Evolutionary conservation across 2,113 vertebrate genomes (phyloP).

Genomic region (Serilophus lunatus): DNA sequence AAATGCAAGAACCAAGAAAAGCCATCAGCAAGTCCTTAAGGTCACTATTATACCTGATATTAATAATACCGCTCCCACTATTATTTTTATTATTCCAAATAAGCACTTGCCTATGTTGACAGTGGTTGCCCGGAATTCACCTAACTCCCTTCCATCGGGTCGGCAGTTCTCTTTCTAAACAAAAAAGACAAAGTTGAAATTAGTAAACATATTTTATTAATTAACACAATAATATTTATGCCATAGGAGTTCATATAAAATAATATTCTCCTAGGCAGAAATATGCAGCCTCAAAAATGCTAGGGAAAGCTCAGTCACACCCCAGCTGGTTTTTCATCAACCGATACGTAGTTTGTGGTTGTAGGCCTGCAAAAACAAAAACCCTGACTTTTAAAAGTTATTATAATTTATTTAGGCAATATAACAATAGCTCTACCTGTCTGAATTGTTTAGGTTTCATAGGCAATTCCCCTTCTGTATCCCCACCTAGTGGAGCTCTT

Average conservation of each 20-base stretch:
- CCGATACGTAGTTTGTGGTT: rapidly evolving
- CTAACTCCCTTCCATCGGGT: conserved; percentile 91
- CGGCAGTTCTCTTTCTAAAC: conserved; percentile 94
- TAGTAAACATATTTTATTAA: not conserved
- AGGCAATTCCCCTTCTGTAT: not conserved
- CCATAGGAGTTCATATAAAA: not conserved
- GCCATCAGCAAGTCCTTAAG: not conserved
- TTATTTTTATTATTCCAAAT: not conserved
- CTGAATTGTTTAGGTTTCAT: not conserved
- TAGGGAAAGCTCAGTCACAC: not conserved
- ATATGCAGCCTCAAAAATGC: not conserved
- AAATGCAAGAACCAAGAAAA: not conserved
- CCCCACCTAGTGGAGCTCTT: not conserved
- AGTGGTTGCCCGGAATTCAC: conserved; percentile 93
- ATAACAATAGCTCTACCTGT: not conserved
- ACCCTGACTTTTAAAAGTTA: not conserved
- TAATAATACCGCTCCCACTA: not conserved
- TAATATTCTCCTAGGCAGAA: not conserved
- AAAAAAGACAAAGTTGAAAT: not conserved
- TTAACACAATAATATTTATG: not conserved
- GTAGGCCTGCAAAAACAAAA: not conserved
- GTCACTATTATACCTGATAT: not conserved
- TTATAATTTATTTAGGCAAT: not conserved
- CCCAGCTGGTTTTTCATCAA: not conserved
- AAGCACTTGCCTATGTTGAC: conserved; percentile 88